phyloP scores from a whole-genome alignment of 2,797 vertebrate species.

The Melanotaenia trifasciata region DNA sequence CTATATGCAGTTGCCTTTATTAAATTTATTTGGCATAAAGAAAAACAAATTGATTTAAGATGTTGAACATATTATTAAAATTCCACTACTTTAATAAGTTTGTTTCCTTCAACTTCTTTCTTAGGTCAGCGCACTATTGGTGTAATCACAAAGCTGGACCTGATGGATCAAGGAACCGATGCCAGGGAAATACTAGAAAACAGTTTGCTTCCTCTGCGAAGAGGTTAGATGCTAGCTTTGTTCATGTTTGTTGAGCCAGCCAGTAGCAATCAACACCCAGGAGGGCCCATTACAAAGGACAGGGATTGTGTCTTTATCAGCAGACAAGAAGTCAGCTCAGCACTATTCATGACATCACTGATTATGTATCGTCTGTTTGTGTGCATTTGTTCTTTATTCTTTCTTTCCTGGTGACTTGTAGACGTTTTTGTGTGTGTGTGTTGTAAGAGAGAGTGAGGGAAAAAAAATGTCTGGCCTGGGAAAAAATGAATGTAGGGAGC shows the following conservation, averaged over 20 bases:
- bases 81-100: not conserved
- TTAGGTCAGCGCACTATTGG: slow-evolving; percentile 92
- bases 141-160: slow-evolving; percentile 94
- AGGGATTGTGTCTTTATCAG: slow-evolving; percentile 12
- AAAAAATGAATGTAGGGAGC: slow-evolving; percentile 1
- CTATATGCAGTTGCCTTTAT: not conserved
- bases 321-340: not conserved
- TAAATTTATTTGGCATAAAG: not conserved
- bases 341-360: not conserved
- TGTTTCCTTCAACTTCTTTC: not conserved
- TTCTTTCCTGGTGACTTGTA: not conserved
- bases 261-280: slow-evolving; percentile 4
- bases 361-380: not conserved
- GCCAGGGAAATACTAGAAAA: slow-evolving; percentile 92
- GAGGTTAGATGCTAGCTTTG: slow-evolving; percentile 71
- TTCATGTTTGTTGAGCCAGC: slow-evolving; percentile 6
- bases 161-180: slow-evolving; percentile 95
- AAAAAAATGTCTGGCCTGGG: not conserved
- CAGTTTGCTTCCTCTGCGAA: slow-evolving; percentile 90
- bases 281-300: slow-evolving; percentile 12
- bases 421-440: slow-evolving; percentile 11
- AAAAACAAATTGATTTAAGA: not conserved
- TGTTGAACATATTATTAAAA: not conserved
- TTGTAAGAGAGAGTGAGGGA: not conserved
- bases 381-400: not conserved